Evolutionary conservation across 2,888 invertebrate genomes (phyloP), one percentile per base, ranked within the genome.

Genomic region (Drosophila subsilvestris): DNA sequence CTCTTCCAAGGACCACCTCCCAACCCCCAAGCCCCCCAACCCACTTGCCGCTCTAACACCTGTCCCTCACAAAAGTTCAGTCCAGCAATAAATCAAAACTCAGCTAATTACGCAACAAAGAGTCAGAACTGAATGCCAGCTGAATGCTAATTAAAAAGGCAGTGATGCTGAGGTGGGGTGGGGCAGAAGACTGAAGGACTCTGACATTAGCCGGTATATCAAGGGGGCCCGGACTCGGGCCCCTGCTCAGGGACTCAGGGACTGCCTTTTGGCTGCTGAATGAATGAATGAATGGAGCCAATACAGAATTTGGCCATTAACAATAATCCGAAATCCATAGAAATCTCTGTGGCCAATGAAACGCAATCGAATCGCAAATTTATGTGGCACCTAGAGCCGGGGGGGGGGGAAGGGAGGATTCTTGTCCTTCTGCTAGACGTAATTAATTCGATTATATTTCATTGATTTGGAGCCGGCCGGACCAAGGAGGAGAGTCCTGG

Each of bases 381-480:
- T 85, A 85, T 85, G 88, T 80, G 77, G 60, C 78, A 74, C 74
- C 66, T 66, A 67, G 65, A 63, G 67, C 75, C 25, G 2, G 32
- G 48, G 32, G 22, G 43, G 25, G 49, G n/a, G 43, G 29, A 37
- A 12, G 43, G 48, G 25, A 20, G 51, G 29, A 50, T 17, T 18
- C 32, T 22, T 54, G 50, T 75, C 69, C 59, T 67, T 59, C 63
- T 59, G 73, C 61, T 79, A 82, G 77, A 77, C 82, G 81, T 91
- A 91, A 91, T 91, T 91, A 91, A 91, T 91, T 91, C 90, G 89
- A 91, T 91, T 91, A 91, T 90, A 88, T 90, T 91, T 90, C 89
- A 91, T 90, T 90, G 91, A 91, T 90, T 91, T 88, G 87, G 37
- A 86, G 88, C 91, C 58, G 43, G 75, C 48, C 78, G 74, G 63